A percentile compares a stretch with the other conserved stretches of the same genome.
Conservation (phyloP, 2,888 invertebrate genomes). For the Sinelater perroti region DNA sequence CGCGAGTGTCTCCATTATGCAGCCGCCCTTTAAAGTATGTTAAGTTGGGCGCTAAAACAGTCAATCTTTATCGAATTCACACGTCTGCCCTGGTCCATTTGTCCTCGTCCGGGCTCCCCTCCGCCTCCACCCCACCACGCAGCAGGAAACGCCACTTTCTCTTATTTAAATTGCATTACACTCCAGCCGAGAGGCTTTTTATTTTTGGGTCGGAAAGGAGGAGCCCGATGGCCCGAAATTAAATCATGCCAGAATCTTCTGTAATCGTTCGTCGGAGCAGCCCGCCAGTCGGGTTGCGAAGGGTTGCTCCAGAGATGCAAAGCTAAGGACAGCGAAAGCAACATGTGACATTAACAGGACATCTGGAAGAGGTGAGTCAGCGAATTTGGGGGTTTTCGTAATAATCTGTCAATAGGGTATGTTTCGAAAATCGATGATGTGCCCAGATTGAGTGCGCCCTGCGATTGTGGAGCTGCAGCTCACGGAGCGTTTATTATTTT, state of each 20-base stretch:
- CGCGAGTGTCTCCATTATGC: constrained; percentile 13
- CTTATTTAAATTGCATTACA: constrained; percentile 63
- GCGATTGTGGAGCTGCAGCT: constrained; percentile 7
- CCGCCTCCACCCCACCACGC: constrained; percentile 50
- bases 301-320: no score
- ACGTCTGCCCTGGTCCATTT: constrained; percentile 57
- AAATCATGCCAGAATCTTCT: constrained; percentile 41
- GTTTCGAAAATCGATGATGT: constrained; percentile 55
- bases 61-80: constrained; percentile 58
- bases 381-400: constrained; percentile 52
- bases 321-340: constrained; percentile 41
- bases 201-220: constrained; percentile 38
- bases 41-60: constrained; percentile 43
- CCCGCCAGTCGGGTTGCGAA: not conserved
- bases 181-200: constrained; percentile 48
- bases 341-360: constrained; percentile 56
- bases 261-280: constrained; percentile 21
- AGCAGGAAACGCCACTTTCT: constrained; percentile 56
- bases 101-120: constrained; percentile 57
- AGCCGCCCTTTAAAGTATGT: constrained; percentile 29
- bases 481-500: no score
- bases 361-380: constrained; percentile 58
- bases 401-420: constrained; percentile 58
- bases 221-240: constrained; percentile 42
- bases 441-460: constrained; percentile 49